Conservation (phyloP, 2,888 invertebrate species). For the Euplagia quadripunctaria region DNA sequence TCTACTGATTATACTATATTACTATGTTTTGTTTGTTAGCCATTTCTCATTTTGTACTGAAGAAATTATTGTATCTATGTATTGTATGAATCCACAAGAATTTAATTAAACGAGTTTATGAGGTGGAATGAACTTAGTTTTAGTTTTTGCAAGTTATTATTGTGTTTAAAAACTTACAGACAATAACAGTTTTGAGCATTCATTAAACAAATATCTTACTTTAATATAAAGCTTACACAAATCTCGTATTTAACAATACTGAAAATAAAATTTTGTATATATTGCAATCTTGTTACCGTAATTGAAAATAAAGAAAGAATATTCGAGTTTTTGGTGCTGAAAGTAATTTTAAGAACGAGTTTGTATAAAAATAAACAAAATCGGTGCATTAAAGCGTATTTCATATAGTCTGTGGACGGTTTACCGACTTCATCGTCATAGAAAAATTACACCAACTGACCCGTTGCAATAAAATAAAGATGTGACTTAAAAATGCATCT, state of each 20-base stretch:
- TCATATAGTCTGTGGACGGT: slow-evolving; percentile 28
- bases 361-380: slow-evolving; percentile 39
- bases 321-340: not conserved
- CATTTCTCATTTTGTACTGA: not conserved
- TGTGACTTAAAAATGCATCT: slow-evolving; percentile 40
- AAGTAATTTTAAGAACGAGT: slow-evolving; percentile 33
- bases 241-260: not conserved
- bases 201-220: not conserved
- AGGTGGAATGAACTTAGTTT: not conserved
- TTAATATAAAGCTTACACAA: not conserved
- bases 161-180: not conserved
- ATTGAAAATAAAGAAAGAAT: not conserved
- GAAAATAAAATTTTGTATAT: not conserved
- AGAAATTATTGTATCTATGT: not conserved
- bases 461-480: slow-evolving; percentile 52
- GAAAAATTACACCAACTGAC: slow-evolving; percentile 42
- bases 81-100: not conserved
- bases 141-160: not conserved
- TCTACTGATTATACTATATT: not conserved
- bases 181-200: not conserved
- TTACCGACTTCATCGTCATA: slow-evolving; percentile 41
- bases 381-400: slow-evolving; percentile 37
- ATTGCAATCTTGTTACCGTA: too few species aligned
- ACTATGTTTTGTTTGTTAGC: not conserved
- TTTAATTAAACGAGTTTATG: not conserved